Percentiles rank a stretch among this genome's conserved stretches.
Evolutionary conservation across 2,888 invertebrate genomes (phyloP).

Genomic region (Dicycla oo): DNA sequence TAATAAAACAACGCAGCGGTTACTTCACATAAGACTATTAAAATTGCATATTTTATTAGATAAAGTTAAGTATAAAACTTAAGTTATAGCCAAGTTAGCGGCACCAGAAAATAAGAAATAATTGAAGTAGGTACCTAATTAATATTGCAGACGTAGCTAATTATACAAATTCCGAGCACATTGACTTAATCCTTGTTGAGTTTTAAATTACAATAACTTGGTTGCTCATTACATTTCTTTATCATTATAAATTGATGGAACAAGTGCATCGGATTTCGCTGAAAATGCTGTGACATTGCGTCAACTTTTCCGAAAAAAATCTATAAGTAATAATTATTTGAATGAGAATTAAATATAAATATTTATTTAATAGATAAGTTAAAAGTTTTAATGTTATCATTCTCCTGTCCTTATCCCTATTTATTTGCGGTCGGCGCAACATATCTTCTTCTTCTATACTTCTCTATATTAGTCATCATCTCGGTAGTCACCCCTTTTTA

Average conservation of each 20-base stretch:
- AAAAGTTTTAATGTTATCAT: background rate
- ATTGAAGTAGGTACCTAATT: slow-evolving; percentile 10
- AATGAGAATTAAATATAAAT: background rate
- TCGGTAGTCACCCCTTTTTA: background rate
- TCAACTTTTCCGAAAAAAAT: background rate
- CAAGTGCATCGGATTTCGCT: background rate
- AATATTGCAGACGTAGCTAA: slow-evolving; percentile 25
- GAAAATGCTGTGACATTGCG: background rate
- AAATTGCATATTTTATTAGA: background rate
- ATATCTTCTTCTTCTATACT: background rate
- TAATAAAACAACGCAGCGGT: too few relatives aligned
- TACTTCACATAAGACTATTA: background rate
- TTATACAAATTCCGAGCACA: slow-evolving; percentile 22
- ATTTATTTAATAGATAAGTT: background rate
- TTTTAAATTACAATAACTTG: slow-evolving; percentile 27
- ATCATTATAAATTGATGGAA: background rate
- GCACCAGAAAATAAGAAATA: background rate
- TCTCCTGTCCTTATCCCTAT: background rate
- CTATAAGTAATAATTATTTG: background rate
- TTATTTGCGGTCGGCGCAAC: background rate
- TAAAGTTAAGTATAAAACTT: background rate
- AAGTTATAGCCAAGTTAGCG: background rate
- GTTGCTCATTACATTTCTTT: slow-evolving; percentile 13
- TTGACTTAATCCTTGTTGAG: slow-evolving; percentile 15
- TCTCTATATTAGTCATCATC: background rate